phyloP scores from a whole-genome alignment of 2,113 vertebrate genomes.

The Dolichotis patagonum region DNA sequence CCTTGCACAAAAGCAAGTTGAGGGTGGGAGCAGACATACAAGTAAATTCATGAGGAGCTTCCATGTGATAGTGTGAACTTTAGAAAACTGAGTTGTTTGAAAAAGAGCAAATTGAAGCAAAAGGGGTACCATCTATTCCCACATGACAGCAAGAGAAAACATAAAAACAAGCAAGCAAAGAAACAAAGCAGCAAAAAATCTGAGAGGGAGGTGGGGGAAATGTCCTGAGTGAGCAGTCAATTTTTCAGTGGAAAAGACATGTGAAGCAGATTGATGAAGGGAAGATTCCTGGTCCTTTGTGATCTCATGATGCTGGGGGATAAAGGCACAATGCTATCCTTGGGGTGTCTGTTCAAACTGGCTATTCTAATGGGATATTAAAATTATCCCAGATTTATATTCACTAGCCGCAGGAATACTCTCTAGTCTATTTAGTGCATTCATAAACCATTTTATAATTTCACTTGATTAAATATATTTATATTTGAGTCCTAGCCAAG shows the following conservation, averaged over 20 bases:
- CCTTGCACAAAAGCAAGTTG: neutral
- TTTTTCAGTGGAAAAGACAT: neutral
- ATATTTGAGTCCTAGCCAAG: constrained; percentile 28
- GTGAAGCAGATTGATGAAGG: neutral
- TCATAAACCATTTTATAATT: constrained; percentile 67
- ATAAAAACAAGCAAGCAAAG: neutral
- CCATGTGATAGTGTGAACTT: neutral
- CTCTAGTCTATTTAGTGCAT: constrained; percentile 23
- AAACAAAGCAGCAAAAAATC: neutral
- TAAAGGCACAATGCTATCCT: neutral
- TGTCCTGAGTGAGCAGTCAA: neutral
- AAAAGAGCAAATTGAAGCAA: neutral
- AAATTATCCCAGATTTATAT: constrained; percentile 51
- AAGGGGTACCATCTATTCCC: neutral
- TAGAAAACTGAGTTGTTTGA: neutral
- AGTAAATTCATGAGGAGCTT: neutral
- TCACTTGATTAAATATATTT: constrained; percentile 69
- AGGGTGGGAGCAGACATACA: neutral
- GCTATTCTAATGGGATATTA: neutral
- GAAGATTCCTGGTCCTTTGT: neutral
- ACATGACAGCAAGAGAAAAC: neutral
- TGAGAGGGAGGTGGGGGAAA: neutral
- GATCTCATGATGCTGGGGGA: neutral
- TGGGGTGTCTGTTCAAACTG: neutral
- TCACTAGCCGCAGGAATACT: neutral